These are phyloP conservation scores for Cyphomyrus plagiostoma DNA, from an alignment of 2,113 vertebrate species.

Conservation along the genomic window DNA sequence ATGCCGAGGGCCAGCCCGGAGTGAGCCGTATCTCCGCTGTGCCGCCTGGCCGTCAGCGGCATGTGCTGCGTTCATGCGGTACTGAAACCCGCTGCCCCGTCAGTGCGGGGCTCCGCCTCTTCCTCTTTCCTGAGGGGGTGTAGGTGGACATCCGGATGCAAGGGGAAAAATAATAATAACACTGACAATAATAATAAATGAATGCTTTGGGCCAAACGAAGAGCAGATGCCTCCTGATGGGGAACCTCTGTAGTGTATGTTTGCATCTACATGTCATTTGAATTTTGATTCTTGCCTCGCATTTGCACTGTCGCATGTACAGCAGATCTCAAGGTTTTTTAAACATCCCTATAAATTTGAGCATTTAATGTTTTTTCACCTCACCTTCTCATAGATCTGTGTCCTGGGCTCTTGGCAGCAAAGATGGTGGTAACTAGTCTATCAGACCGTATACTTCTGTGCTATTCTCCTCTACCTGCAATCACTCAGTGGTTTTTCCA, in stretches of 20 bases:
- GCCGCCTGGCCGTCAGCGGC: background rate
- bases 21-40: constrained; percentile 15
- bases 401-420: background rate
- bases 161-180: background rate
- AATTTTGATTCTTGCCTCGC: background rate
- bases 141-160: background rate
- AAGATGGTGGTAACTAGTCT: background rate
- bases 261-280: background rate
- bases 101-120: background rate
- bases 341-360: background rate
- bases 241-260: background rate
- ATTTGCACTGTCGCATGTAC: background rate
- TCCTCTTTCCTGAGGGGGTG: background rate
- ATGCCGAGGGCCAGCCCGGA: constrained; percentile 22
- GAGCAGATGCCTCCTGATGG: background rate
- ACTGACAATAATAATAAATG: background rate
- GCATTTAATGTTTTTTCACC: background rate
- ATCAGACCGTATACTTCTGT: background rate
- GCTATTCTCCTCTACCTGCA: background rate
- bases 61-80: background rate
- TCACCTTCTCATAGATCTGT: background rate
- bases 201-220: background rate
- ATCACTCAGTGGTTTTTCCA: background rate
- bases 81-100: background rate
- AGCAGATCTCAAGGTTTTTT: background rate